phyloP scores from a whole-genome alignment of 2,888 invertebrate genomes.

The Alitta virens region DNA sequence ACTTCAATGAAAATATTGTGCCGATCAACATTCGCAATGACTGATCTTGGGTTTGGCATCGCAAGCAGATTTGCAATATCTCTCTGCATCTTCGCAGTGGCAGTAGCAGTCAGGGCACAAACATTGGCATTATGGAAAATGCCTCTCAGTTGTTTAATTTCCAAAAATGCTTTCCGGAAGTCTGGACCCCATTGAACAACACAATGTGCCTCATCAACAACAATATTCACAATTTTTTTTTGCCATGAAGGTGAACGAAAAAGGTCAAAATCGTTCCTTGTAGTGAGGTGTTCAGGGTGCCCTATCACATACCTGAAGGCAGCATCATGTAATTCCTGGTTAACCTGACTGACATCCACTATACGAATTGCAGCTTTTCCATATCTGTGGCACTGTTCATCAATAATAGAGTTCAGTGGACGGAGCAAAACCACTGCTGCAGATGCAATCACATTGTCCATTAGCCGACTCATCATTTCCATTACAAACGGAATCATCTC shows the following conservation, averaged over 20 bases:
- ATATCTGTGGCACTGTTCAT: not conserved
- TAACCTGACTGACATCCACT: not conserved
- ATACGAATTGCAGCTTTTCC: not conserved
- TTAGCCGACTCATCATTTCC: not conserved
- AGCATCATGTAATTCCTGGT: not conserved
- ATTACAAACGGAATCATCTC: not conserved
- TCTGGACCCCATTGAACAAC: not conserved
- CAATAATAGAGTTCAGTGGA: not conserved
- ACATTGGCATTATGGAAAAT: not conserved
- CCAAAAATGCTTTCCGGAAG: not conserved
- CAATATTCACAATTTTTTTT: not conserved
- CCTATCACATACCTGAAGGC: not conserved
- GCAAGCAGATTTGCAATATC: not conserved
- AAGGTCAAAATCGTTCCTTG: not conserved
- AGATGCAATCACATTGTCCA: not conserved
- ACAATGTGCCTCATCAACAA: constrained; percentile 5
- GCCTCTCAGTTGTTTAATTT: not conserved
- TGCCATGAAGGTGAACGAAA: not conserved
- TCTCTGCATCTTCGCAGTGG: not conserved
- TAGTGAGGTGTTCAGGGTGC: not conserved
- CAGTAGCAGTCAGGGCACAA: not conserved
- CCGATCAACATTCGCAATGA: not conserved
- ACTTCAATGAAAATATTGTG: not conserved
- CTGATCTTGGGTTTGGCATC: not conserved
- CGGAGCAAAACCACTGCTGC: not conserved